Evolutionary conservation across 2,888 invertebrate species (phyloP).

Genomic region (Chaitophorus viminalis): DNA sequence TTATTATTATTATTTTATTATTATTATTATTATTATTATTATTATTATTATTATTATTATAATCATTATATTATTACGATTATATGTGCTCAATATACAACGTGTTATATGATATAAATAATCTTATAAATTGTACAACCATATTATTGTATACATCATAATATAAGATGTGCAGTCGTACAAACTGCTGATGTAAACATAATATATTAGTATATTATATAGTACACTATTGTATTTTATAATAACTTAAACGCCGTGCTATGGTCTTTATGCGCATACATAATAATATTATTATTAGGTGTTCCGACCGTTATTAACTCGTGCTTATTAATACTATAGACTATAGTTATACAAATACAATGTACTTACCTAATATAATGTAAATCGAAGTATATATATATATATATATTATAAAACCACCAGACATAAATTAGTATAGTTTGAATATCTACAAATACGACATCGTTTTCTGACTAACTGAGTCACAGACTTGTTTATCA

Average conservation of each 20-base stretch:
- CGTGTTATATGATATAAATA: neutral
- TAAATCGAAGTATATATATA: neutral
- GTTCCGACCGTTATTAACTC: neutral
- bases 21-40: no score
- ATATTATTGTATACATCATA: no score
- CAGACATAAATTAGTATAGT: no score
- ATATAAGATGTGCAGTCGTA: no score
- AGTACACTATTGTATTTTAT: no score
- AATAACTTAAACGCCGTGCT: neutral
- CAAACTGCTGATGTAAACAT: neutral
- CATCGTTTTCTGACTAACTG: no score
- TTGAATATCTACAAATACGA: no score
- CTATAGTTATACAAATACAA: no score
- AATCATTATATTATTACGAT: neutral
- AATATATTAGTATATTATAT: no score
- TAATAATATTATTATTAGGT: neutral
- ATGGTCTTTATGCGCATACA: neutral
- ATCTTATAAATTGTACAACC: no score
- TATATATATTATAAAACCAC: no score
- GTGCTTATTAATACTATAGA: neutral
- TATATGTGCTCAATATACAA: neutral
- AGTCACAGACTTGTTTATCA: no score
- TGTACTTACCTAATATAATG: neutral
- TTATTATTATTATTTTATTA: neutral
- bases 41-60: neutral